Percentiles rank a stretch among this genome's conserved stretches.
Conservation (phyloP, 2,113 vertebrate genomes). For the Passer domesticus region DNA sequence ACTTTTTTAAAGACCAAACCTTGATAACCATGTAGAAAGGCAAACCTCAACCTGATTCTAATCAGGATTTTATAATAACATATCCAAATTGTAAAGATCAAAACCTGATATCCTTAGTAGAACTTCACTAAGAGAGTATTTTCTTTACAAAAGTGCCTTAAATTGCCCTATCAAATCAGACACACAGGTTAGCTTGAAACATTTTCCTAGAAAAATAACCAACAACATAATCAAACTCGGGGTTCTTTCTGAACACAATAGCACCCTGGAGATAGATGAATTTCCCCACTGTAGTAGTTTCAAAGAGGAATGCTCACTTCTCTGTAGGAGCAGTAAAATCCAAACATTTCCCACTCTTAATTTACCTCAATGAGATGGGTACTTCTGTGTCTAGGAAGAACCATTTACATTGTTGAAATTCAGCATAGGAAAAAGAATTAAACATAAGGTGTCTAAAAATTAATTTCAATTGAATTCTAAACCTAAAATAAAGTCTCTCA, state of each 20-base stretch:
- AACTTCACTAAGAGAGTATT: not conserved
- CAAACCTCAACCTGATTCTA: not conserved
- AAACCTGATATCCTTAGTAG: not conserved
- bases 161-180: not conserved
- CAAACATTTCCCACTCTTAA: not conserved
- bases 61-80: not conserved
- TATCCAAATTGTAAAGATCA: not conserved
- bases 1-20: not conserved
- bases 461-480: not conserved
- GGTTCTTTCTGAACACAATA: not conserved
- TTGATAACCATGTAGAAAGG: not conserved
- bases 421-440: not conserved
- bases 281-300: not conserved
- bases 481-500: not conserved
- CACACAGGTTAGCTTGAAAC: not conserved
- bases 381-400: not conserved
- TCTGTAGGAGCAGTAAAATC: not conserved
- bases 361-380: not conserved
- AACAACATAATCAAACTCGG: not conserved
- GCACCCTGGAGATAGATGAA: not conserved
- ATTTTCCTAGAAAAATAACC: not conserved
- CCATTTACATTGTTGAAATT: not conserved
- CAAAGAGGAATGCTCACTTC: not conserved
- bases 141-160: not conserved
- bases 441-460: not conserved